Percentiles rank a stretch among this genome's conserved stretches.
Evolutionary conservation across 2,113 vertebrate genomes (phyloP).

Genomic region (Dipodomys stephensi): DNA sequence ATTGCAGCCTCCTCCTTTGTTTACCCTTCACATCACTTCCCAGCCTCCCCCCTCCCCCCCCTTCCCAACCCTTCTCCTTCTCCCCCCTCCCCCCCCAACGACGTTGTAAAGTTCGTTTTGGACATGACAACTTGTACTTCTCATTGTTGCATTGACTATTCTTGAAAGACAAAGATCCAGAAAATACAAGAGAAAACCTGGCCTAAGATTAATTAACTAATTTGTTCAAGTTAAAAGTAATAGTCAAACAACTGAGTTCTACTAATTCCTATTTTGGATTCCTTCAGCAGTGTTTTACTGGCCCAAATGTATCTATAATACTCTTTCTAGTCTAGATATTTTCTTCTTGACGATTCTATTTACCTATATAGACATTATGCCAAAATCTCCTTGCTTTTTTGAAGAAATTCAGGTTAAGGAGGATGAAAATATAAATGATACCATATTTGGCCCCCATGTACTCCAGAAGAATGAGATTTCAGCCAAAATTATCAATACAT

Average conservation of each 20-base stretch:
- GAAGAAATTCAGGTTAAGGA: not conserved
- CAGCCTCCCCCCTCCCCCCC: too few species aligned
- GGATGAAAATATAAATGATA: not conserved
- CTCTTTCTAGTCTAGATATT: not conserved
- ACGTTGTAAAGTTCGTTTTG: too few species aligned
- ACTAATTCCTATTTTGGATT: not conserved
- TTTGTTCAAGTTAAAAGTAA: not conserved
- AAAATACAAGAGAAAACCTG: not conserved
- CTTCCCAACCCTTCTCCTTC: too few species aligned
- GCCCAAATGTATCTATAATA: not conserved
- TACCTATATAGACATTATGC: not conserved
- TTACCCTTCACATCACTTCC: too few species aligned
- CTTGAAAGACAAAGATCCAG: not conserved
- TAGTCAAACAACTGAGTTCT: not conserved
- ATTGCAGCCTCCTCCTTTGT: too few species aligned
- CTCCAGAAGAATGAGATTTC: constrained; percentile 51
- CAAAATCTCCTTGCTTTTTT: not conserved
- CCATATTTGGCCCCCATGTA: constrained; percentile 14
- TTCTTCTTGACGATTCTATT: constrained; percentile 28
- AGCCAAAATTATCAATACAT: not conserved
- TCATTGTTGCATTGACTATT: too few species aligned
- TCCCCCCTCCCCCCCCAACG: too few species aligned
- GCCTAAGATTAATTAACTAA: not conserved
- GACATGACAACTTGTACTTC: too few species aligned
- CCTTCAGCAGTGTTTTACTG: not conserved